Base-by-base conservation (phyloP, 53 echinoderm and acorn worm species). In the Holothuria scabra region DNA sequence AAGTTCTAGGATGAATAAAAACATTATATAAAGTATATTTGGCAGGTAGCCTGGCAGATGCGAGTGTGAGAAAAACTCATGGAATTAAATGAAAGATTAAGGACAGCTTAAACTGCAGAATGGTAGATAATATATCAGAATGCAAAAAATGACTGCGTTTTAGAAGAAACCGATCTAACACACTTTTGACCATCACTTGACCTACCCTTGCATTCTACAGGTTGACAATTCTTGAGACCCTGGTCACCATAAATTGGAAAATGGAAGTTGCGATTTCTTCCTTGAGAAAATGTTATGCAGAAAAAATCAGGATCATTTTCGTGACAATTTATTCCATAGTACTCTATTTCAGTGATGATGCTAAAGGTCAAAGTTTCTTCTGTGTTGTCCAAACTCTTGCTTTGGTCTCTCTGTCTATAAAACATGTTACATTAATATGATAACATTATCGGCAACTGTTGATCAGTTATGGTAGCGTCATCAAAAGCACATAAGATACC, bases 381-480 rank as follows among this genome's bases (percentile, higher is more conserved):
- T 25, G 72, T 72, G 46, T 72, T 72, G 72, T 72, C 72, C 72
- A 72, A 72, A 21, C 72, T 72, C 72, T 72, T 72, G 72, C 72
- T 72, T 16, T n/a, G 72, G 22, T 72, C 44, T 46, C 46, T 38
- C 46, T 46, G 23, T 46, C 72, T 72, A 72, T 8, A 72, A 72
- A 30, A 72, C 72, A 46, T 72, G 22, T 44, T 48, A 48, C 20
- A n/a, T 21, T 23, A 38, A 69, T 20, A 67, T 34, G 33, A 67
- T 12, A 67, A 67, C 31, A 37, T 14, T 31, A 28, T 52, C 14
- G 18, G 52, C 14, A 52, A 52, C 1, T 1, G 18, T 3, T 52
- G 18, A 18, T 18, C 16, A 2, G 18, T 18, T 52, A 16, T 14
- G 18, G 18, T 52, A 18, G 18, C 3, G 52, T 52, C 18, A 16